Evolutionary conservation across 2,113 vertebrate species (phyloP).

Genomic region (Oxyruncus cristatus): DNA sequence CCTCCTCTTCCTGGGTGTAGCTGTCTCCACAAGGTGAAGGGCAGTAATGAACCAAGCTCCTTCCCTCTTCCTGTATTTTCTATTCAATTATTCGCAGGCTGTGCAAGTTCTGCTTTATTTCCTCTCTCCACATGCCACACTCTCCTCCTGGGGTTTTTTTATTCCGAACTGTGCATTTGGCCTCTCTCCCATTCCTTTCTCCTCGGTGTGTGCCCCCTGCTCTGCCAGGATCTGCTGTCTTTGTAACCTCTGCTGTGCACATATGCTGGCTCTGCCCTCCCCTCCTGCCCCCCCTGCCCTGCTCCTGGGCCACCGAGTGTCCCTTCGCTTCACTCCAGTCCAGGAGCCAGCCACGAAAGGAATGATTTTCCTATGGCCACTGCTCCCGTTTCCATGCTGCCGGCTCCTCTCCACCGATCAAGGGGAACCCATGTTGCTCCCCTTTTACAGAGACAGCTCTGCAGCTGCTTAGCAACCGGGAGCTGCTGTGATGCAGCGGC

Average conservation of each 20-base stretch:
- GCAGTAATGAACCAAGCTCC: constrained; percentile 33
- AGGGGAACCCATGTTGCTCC: not conserved
- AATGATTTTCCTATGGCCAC: not conserved
- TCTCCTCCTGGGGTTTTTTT: not conserved
- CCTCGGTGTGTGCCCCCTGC: not conserved
- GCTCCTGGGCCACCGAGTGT: not conserved
- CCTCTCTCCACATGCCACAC: constrained; percentile 36
- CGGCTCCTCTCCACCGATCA: not conserved
- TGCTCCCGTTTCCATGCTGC: not conserved
- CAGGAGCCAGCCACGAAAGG: not conserved
- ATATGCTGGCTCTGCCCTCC: constrained; percentile 34
- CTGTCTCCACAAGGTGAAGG: constrained; percentile 13
- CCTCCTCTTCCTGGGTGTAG: constrained; percentile 4
- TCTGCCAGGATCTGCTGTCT: constrained; percentile 50
- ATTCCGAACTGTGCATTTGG: constrained; percentile 27
- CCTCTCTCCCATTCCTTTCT: constrained; percentile 58
- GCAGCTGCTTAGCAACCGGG: constrained; percentile 63
- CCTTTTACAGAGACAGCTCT: not conserved
- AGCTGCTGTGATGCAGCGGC: not conserved
- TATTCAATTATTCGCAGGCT: constrained; percentile 34
- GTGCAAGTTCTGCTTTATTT: constrained; percentile 55
- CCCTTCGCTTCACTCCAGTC: not conserved
- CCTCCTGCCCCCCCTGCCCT: not conserved
- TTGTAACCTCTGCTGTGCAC: constrained; percentile 51
- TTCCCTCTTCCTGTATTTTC: constrained; percentile 31